These are phyloP conservation scores for Apodemia mormo DNA, from an alignment of 2,888 invertebrate genomes.

Conservation along the genomic window DNA sequence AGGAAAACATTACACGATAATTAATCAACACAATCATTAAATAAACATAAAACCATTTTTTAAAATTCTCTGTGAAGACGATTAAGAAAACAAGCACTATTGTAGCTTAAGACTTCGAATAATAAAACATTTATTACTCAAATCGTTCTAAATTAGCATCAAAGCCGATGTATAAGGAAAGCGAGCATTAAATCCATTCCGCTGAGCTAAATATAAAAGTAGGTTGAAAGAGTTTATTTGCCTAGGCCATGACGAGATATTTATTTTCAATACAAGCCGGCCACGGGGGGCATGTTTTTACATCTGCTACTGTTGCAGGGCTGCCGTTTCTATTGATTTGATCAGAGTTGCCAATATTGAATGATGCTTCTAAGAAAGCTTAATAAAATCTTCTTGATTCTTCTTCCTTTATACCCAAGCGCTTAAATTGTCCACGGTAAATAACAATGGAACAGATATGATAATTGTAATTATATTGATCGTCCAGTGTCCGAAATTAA, in stretches of 20 bases:
- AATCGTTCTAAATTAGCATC: not conserved
- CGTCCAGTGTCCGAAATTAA: too few species aligned
- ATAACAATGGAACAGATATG: too few species aligned
- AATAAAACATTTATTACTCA: slow-evolving; percentile 12
- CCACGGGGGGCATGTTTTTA: slow-evolving; percentile 46
- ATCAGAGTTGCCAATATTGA: not conserved
- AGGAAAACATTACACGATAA: too few species aligned
- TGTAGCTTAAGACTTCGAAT: not conserved
- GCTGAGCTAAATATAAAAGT: slow-evolving; percentile 55
- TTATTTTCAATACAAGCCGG: slow-evolving; percentile 64
- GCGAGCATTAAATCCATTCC: slow-evolving; percentile 6
- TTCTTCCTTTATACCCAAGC: too few species aligned
- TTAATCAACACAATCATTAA: too few species aligned
- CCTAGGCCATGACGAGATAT: slow-evolving; percentile 58
- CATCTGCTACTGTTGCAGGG: slow-evolving; percentile 40
- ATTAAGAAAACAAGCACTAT: too few species aligned
- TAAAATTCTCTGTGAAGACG: too few species aligned
- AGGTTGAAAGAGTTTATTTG: slow-evolving; percentile 46
- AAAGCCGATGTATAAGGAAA: slow-evolving; percentile 17
- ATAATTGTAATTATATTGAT: too few species aligned
- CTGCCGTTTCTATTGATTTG: not conserved
- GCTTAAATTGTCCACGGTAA: too few species aligned
- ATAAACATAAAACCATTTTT: too few species aligned
- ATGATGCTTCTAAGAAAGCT: too few species aligned
- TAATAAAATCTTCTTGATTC: too few species aligned